Evolutionary conservation across 2,888 invertebrate species (phyloP).

Genomic region (Lutraria lutraria): DNA sequence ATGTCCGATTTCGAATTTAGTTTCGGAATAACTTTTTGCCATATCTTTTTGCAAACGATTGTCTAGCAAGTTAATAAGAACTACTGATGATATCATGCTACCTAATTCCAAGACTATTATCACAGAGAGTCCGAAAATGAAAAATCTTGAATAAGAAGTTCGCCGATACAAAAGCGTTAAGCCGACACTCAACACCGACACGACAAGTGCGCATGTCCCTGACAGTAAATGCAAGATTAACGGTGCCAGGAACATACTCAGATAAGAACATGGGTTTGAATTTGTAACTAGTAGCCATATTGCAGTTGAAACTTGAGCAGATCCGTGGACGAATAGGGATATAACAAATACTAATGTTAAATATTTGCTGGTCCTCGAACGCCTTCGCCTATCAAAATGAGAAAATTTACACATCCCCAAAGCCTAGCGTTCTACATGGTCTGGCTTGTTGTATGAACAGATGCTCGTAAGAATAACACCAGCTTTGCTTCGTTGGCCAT

Average conservation of each 20-base stretch:
- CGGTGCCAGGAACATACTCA: conserved; percentile 22
- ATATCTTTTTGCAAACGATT: neutral
- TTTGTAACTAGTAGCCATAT: conserved; percentile 26
- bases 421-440: neutral
- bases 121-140: conserved; percentile 1
- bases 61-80: conserved; percentile 15
- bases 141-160: neutral
- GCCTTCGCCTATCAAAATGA: conserved; percentile 22
- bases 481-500: too few relatives aligned
- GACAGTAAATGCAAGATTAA: neutral
- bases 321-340: conserved; percentile 26
- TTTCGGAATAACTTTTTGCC: conserved; percentile 1
- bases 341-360: conserved; percentile 23
- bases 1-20: neutral
- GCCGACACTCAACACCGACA: neutral
- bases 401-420: conserved; percentile 33
- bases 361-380: conserved; percentile 29
- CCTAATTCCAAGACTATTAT: conserved; percentile 16
- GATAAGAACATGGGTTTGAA: conserved; percentile 16
- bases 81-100: conserved; percentile 20
- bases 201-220: neutral
- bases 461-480: too few relatives aligned
- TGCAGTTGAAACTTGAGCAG: conserved; percentile 15
- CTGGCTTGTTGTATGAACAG: neutral
- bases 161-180: neutral